Evolutionary conservation across 2,888 invertebrate genomes (phyloP), one percentile per base, ranked within the genome.

Genomic region (Drosophila nr. perissopoda): DNA sequence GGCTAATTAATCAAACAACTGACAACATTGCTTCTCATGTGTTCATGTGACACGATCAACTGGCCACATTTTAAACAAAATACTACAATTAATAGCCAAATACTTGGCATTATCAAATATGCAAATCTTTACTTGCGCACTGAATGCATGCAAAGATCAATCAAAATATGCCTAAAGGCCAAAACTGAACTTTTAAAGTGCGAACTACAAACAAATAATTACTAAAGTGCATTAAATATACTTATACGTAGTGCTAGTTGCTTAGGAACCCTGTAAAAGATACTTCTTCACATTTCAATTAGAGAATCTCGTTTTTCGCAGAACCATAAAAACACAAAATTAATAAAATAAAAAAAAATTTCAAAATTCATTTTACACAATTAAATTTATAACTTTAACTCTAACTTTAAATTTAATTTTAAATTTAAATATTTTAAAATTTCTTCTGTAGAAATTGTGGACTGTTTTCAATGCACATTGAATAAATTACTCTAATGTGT

Each of bases 1-100:
- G 72, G 80, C 79, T 83, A 83, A 81, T 81, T 83, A 81, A 83
- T 81, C 81, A 79, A 58, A 80, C 48, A 61, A 64, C 34, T 53
- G 63, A 64, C 77, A 64, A 62, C 72, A 81, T 62, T 65, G 76
- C 54, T 61, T 46, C 21, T 46, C 25, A 33, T 54, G 18, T 56
- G 7, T 25, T 31, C 29, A 62, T 67, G 33, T 54, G 56, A 48
- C 57, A 49, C 29, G 46, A 25, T 48, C 53, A 34, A 42, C 48
- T 52, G 46, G 33, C 31, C 38, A 49, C 42, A 36, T 29, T 69
- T 36, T 1, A 2, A 27, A 25, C 21, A 25, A 66, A 58, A 33
- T 58, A 72, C 27, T 34, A 34, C 74, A 78, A 58, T 65, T 66
- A 65, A 34, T 58, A 57, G 56, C n/a, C 36, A 48, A 58, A 33